phyloP scores from a whole-genome alignment of 2,888 invertebrate genomes.

The Caenorhabditis sp. region DNA sequence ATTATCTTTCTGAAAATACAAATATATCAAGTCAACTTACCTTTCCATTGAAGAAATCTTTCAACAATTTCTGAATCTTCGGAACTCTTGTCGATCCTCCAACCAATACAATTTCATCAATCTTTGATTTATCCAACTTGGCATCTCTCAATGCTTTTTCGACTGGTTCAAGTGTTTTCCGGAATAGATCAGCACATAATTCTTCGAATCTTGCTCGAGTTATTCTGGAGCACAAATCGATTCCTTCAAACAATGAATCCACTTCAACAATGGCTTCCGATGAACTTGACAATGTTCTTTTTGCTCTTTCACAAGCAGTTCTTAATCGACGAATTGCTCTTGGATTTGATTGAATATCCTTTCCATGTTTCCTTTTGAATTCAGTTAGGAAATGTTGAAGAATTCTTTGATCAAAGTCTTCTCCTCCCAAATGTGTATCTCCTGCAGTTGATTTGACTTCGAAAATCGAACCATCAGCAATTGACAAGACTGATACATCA shows the following conservation, averaged over 20 bases:
- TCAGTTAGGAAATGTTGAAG: conserved; percentile 72
- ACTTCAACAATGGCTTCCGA: conserved; percentile 81
- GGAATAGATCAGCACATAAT: conserved; percentile 92
- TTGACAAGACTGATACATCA: conserved; percentile 60
- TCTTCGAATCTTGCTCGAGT: conserved; percentile 98
- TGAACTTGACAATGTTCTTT: conserved; percentile 76
- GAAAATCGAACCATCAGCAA: conserved; percentile 53
- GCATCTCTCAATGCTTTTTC: conserved; percentile 94
- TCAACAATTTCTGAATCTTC: conserved; percentile 92
- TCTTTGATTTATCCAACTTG: conserved; percentile 85
- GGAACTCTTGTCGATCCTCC: conserved; percentile 97
- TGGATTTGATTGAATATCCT: conserved; percentile 79
- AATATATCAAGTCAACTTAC: conserved; percentile 59
- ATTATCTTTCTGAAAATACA: conserved; percentile 93
- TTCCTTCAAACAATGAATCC: conserved; percentile 91
- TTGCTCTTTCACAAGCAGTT: conserved; percentile 83
- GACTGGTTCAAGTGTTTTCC: conserved; percentile 93
- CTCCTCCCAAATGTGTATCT: conserved; percentile 75
- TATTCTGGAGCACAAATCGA: conserved; percentile 93
- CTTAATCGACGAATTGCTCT: conserved; percentile 87
- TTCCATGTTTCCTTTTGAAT: conserved; percentile 71
- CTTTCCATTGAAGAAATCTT: conserved; percentile 85
- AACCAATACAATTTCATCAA: conserved; percentile 75
- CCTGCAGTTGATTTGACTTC: conserved; percentile 77
- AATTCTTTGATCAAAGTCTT: conserved; percentile 60